phyloP scores from a whole-genome alignment of 2,113 vertebrate species.

The Camelus dromedarius region DNA sequence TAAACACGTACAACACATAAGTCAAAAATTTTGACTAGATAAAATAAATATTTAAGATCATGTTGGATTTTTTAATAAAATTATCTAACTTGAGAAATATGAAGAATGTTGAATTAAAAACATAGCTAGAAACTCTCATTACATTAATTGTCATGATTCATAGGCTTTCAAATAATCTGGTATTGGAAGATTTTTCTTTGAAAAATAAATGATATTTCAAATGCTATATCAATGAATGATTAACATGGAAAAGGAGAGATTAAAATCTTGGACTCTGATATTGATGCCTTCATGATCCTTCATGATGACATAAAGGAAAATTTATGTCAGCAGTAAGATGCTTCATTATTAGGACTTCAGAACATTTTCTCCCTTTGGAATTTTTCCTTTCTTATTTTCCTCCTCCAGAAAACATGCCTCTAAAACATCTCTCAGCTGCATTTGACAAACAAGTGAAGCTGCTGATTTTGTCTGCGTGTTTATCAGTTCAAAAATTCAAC shows the following conservation, averaged over 20 bases:
- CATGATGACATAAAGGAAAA: not conserved
- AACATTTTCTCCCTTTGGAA: not conserved
- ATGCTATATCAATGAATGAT: slow-evolving; percentile 16
- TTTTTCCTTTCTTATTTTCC: not conserved
- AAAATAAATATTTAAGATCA: not conserved
- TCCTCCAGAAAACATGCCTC: not conserved
- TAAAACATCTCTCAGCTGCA: not conserved
- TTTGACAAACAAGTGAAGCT: not conserved
- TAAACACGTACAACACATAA: not conserved
- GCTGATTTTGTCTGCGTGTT: not conserved
- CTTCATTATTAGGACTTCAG: not conserved
- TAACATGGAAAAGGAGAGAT: not conserved
- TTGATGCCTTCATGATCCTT: not conserved
- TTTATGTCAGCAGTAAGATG: not conserved
- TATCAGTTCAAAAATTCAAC: not conserved
- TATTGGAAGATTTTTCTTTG: not conserved
- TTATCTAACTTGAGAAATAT: not conserved
- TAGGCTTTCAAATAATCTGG: not conserved
- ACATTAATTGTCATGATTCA: not conserved
- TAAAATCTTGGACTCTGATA: slow-evolving; percentile 30
- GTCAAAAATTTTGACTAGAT: not conserved
- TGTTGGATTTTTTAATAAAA: not conserved
- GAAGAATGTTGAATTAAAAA: not conserved
- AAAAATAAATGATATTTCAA: not conserved
- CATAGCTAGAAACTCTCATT: not conserved